These are phyloP conservation scores for Tortricodes alternella DNA, from an alignment of 2,888 invertebrate species.

Conservation along the genomic window DNA sequence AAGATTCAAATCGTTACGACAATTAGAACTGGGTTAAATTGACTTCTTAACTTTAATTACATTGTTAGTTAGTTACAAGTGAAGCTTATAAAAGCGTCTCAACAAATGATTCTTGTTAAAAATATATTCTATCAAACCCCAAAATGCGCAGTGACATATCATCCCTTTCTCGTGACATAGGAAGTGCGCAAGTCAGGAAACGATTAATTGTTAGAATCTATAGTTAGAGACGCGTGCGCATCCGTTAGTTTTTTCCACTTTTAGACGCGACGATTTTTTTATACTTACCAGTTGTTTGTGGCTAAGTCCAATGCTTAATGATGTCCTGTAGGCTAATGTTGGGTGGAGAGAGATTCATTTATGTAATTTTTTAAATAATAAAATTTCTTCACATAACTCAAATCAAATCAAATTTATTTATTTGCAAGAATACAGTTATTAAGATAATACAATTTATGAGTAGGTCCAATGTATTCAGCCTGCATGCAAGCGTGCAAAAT, in stretches of 20 bases:
- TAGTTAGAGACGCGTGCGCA: conserved; percentile 59
- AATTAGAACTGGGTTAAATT: too few relatives aligned
- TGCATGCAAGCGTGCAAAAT: too few relatives aligned
- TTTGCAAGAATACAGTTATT: too few relatives aligned
- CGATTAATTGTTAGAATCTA: conserved; percentile 67
- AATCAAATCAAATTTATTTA: too few relatives aligned
- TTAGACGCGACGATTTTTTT: conserved; percentile 39
- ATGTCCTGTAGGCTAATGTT: conserved; percentile 54
- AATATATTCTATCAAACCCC: conserved; percentile 15
- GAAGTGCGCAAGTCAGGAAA: conserved; percentile 52
- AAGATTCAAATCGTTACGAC: too few relatives aligned
- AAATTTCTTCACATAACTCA: too few relatives aligned
- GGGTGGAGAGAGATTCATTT: conserved; percentile 42
- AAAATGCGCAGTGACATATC: conserved; percentile 22
- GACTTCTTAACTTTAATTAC: too few relatives aligned
- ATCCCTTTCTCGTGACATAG: conserved; percentile 31
- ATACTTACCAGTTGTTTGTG: conserved; percentile 45
- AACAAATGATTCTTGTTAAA: too few relatives aligned
- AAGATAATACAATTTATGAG: too few relatives aligned
- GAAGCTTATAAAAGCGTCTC: too few relatives aligned
- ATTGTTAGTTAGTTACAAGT: too few relatives aligned
- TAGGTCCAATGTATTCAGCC: too few relatives aligned
- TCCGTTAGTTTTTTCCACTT: conserved; percentile 46
- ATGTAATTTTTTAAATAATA: not conserved
- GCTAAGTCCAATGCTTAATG: conserved; percentile 61